These are phyloP conservation scores for Gallinago media DNA, from an alignment of 2,113 vertebrate genomes.

Conservation along the genomic window DNA sequence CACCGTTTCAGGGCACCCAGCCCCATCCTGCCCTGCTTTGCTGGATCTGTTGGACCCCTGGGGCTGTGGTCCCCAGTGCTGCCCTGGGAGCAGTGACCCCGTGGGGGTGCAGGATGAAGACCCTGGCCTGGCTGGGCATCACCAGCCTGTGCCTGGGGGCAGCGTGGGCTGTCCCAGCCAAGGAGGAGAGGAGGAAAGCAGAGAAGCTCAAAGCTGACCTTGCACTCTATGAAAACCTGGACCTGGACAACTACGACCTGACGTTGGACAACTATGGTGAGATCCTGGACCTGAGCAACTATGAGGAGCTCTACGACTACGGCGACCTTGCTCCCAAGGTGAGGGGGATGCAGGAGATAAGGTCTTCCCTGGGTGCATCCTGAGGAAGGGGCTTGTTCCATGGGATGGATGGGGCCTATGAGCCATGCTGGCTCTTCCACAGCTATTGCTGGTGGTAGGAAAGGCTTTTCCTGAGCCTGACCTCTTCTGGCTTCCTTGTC, in stretches of 20 bases:
- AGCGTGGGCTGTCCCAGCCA: background rate
- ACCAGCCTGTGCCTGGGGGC: constrained; percentile 22
- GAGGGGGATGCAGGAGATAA: background rate
- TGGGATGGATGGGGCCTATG: rapidly evolving
- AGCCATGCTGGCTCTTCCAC: background rate
- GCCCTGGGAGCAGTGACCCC: rapidly evolving
- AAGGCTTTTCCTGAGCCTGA: rapidly evolving
- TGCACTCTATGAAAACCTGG: background rate
- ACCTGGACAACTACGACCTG: constrained; percentile 58
- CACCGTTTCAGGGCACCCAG: rapidly evolving
- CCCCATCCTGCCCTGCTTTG: background rate
- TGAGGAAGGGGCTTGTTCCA: rapidly evolving
- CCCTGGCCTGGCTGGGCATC: constrained; percentile 27
- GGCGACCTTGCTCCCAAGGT: constrained; percentile 74
- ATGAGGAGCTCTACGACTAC: constrained; percentile 75
- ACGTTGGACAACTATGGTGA: constrained; percentile 69
- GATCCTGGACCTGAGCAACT: constrained; percentile 72
- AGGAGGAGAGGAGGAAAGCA: background rate
- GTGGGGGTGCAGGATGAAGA: background rate
- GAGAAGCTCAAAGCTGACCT: background rate
- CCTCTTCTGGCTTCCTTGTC: background rate
- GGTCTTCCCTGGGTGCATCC: background rate
- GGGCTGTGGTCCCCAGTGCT: background rate
- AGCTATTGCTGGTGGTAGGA: background rate
- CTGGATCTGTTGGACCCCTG: background rate